These are phyloP conservation scores for Actinemys pallida DNA, from an alignment of 2,113 vertebrate genomes.

Conservation along the genomic window DNA sequence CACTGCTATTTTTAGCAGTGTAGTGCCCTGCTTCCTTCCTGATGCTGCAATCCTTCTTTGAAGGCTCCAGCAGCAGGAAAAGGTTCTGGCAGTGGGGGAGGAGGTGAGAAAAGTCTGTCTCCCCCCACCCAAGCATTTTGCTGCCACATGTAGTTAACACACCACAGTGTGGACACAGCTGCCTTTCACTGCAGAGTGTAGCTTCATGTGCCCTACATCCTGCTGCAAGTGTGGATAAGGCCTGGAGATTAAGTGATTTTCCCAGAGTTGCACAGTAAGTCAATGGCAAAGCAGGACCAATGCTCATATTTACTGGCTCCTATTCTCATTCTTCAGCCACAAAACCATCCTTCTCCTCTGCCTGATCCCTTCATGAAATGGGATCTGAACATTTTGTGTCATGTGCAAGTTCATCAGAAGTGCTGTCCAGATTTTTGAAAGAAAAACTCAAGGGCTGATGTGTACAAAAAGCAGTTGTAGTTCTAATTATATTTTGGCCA, in stretches of 20 bases:
- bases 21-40: too few relatives aligned
- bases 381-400: too few relatives aligned
- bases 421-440: background rate
- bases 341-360: background rate
- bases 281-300: background rate
- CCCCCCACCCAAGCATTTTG: background rate
- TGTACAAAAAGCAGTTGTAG: background rate
- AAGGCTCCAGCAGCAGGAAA: background rate
- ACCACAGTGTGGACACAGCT: background rate
- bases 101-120: background rate
- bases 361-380: background rate
- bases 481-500: background rate
- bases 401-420: too few relatives aligned
- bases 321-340: background rate
- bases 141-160: background rate
- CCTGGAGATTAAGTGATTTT: background rate
- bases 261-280: background rate
- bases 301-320: background rate
- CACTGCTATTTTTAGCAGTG: too few relatives aligned
- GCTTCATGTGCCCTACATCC: too few relatives aligned
- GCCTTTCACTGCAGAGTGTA: background rate
- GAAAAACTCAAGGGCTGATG: background rate
- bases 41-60: background rate
- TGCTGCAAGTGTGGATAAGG: background rate
- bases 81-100: background rate